Conservation (phyloP, 1,140 invertebrate genomes). For the Solenopsis invicta region DNA sequence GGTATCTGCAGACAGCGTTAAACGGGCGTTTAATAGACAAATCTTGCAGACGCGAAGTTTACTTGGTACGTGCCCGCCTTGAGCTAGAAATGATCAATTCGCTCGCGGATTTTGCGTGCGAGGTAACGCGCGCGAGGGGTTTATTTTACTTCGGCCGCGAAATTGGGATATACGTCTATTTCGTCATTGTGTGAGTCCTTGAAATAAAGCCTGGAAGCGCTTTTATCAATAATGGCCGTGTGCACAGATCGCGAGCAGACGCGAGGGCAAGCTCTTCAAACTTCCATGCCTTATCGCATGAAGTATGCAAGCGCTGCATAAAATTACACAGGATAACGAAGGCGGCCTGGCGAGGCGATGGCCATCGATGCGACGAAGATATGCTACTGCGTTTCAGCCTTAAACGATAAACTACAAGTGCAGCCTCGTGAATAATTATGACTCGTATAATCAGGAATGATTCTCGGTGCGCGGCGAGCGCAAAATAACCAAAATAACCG, state of each 20-base stretch:
- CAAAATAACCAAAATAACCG: conserved; percentile 33
- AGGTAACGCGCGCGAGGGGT: neutral
- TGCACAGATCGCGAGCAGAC: conserved; percentile 29
- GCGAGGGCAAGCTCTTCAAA: conserved; percentile 16
- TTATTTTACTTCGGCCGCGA: conserved; percentile 34
- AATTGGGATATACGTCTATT: conserved; percentile 57
- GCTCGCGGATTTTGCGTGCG: conserved; percentile 31
- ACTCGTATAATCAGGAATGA: conserved; percentile 39
- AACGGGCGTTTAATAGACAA: neutral
- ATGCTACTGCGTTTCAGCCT: conserved; percentile 48
- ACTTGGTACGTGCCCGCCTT: neutral
- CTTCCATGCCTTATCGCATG: conserved; percentile 55
- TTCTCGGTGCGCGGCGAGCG: neutral
- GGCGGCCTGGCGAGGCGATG: neutral
- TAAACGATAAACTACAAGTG: conserved; percentile 36
- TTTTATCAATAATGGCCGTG: conserved; percentile 59
- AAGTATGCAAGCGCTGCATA: conserved; percentile 50
- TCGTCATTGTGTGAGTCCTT: conserved; percentile 42
- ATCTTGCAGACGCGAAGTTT: neutral
- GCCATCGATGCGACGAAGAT: conserved; percentile 49
- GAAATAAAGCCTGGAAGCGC: conserved; percentile 35
- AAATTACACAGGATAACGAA: conserved; percentile 57
- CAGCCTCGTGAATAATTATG: conserved; percentile 48
- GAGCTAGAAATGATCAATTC: conserved; percentile 32
- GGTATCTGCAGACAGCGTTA: neutral